Evolutionary conservation across 2,797 vertebrate genomes (phyloP), one percentile per base, ranked within the genome.

Genomic region (Cichlasoma orientale): DNA sequence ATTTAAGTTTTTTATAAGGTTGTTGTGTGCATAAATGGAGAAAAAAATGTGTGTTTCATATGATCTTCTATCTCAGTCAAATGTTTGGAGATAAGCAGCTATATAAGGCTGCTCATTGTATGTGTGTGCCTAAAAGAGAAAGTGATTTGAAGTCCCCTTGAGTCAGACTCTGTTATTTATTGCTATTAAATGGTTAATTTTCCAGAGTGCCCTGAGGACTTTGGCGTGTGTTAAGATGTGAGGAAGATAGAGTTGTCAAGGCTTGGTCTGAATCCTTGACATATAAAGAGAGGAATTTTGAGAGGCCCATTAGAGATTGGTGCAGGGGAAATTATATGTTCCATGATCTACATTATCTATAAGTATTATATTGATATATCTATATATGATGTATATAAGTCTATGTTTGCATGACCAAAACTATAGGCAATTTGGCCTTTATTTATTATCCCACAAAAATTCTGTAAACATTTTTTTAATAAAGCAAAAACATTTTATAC

Each of bases 101-200:
- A 4, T 70, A 44, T 84, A 61, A 77, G 12, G 63, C 71, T 61
- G 25, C 18, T 68, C 44, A 57, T 79, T 85, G 75, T 70, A 73
- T 72, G 72, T 66, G 56, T 52, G 55, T 54, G 58, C 72, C 79
- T 44, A 58, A 53, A 47, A 77, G 57, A 80, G 66, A 74, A 80
- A 73, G 86, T 93, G 93, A 95, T 92, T 90, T 93, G 88, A 92
- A 90, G 92, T 87, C 90, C 92, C 86, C 86, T 85, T 90, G 79
- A 92, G 92, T 90, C 92, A 87, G 80, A 90, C 88, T 87, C 83
- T 85, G 93, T 94, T 95, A 95, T 96, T 95, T 95, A 95, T 95
- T 92, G 91, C 92, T 89, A 88, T 93, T 93, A 94, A 94, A 96
- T 94, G 92, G 92, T 94, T 95, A 90, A 94, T 93, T 94, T 94